Percentiles rank a stretch among this genome's conserved stretches.
Conservation (phyloP, 1,140 invertebrate genomes). For the Chymomyza costata region DNA sequence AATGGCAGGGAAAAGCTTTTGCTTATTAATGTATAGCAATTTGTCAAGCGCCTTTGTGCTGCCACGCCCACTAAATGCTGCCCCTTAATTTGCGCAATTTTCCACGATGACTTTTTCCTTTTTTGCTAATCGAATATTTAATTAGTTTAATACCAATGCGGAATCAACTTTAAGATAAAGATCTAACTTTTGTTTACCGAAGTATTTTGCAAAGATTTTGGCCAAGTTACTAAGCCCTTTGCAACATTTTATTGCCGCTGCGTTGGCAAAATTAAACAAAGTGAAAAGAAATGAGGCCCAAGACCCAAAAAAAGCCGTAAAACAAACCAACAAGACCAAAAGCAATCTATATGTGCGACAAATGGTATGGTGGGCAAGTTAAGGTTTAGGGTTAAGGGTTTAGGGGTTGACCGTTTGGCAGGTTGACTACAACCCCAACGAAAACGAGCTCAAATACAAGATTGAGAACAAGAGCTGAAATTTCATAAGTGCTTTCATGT, state of each 20-base stretch:
- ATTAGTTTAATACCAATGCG: slow-evolving; percentile 56
- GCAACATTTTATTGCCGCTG: too few relatives aligned
- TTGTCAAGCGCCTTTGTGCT: slow-evolving; percentile 32
- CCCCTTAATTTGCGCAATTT: slow-evolving; percentile 1
- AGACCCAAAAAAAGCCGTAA: slow-evolving; percentile 21
- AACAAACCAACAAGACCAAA: slow-evolving; percentile 10
- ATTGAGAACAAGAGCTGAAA: slow-evolving; percentile 63
- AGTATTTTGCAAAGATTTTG: slow-evolving; percentile 35
- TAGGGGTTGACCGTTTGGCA: too few relatives aligned
- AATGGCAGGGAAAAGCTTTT: slow-evolving; percentile 1
- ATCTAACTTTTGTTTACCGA: slow-evolving; percentile 17
- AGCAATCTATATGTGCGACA: slow-evolving; percentile 2
- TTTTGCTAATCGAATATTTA: slow-evolving; percentile 61
- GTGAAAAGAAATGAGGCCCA: too few relatives aligned
- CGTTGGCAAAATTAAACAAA: too few relatives aligned
- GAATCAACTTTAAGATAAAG: slow-evolving; percentile 52
- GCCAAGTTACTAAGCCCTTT: slow-evolving; percentile 10
- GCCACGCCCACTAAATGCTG: slow-evolving; percentile 6
- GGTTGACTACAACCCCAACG: slow-evolving; percentile 2
- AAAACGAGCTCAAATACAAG: slow-evolving; percentile 61
- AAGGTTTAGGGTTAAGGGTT: too few relatives aligned
- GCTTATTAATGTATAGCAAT: slow-evolving; percentile 49
- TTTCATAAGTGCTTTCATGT: slow-evolving; percentile 66
- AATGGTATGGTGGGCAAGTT: too few relatives aligned
- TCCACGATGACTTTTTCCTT: not conserved